Conservation (phyloP, 2,113 vertebrate species). For the Saguinus imperator region DNA sequence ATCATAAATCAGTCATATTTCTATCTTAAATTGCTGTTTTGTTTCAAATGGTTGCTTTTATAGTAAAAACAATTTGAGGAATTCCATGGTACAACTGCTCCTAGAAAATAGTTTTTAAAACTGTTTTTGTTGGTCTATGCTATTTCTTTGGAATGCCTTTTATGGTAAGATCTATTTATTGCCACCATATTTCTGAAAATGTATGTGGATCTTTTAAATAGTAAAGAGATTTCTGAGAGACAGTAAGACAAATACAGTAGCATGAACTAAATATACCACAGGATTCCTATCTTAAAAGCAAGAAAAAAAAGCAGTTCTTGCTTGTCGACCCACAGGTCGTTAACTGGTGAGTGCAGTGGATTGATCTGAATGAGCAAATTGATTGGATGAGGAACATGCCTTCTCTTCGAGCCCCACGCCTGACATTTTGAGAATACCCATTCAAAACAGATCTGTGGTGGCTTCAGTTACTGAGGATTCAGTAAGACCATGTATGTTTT, state of each 20-base stretch:
- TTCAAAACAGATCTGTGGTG: neutral
- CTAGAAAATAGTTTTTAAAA: neutral
- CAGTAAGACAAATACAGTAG: neutral
- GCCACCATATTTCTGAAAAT: conserved; percentile 35
- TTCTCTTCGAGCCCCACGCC: neutral
- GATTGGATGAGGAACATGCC: neutral
- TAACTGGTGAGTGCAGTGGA: neutral
- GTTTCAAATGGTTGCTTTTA: neutral
- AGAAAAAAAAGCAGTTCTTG: neutral
- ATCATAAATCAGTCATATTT: conserved; percentile 5
- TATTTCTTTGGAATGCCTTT: neutral
- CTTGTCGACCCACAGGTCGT: neutral
- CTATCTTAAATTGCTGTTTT: neutral
- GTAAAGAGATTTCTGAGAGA: conserved; percentile 11
- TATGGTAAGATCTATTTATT: neutral
- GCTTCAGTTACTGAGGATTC: neutral
- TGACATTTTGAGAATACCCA: conserved; percentile 19
- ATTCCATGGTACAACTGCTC: neutral
- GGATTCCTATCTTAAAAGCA: conserved; percentile 19
- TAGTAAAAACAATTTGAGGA: neutral
- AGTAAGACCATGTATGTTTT: neutral
- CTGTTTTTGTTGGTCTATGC: neutral
- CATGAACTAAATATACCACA: neutral
- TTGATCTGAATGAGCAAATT: neutral
- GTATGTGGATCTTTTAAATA: neutral